Evolutionary conservation across 2,797 vertebrate genomes (phyloP).

Genomic region (Sebastes diaconus): DNA sequence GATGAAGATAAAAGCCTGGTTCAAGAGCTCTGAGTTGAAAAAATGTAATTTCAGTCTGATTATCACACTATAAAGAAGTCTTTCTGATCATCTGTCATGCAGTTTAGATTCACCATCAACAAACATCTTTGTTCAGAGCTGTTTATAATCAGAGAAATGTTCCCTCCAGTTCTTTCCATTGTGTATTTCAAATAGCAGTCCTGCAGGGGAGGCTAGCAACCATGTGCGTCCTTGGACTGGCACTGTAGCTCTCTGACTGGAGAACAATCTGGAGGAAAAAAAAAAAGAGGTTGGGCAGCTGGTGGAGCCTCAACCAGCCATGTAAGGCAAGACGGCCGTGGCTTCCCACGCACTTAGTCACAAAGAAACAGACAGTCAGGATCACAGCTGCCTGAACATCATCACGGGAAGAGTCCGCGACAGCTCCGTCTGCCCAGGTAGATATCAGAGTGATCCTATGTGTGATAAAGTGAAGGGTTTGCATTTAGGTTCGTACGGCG

Average conservation of each 20-base stretch:
- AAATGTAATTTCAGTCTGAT: not conserved
- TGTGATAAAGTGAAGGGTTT: not conserved
- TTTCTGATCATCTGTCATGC: not conserved
- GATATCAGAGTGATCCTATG: slow-evolving; percentile 3
- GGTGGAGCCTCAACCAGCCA: slow-evolving; percentile 69
- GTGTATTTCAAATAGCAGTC: slow-evolving; percentile 30
- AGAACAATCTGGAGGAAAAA: slow-evolving; percentile 27
- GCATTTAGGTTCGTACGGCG: not conserved
- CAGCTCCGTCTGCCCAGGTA: slow-evolving; percentile 58
- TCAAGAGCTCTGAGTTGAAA: not conserved
- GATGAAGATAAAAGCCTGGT: not conserved
- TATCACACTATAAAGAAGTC: not conserved
- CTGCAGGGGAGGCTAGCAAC: slow-evolving; percentile 60
- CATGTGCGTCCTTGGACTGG: not conserved
- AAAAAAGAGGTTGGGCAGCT: slow-evolving; percentile 70
- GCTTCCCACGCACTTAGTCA: slow-evolving; percentile 63
- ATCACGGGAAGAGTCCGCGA: slow-evolving; percentile 19
- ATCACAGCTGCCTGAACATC: slow-evolving; percentile 48
- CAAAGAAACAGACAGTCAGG: slow-evolving; percentile 34
- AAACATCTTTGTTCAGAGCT: not conserved
- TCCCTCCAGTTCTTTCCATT: slow-evolving; percentile 17
- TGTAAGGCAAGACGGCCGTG: slow-evolving; percentile 61
- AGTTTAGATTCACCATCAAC: not conserved
- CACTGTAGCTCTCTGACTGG: slow-evolving; percentile 6
- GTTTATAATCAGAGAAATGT: slow-evolving; percentile 16